A percentile compares a stretch with the other conserved stretches of the same genome.
Conservation (phyloP, 2,797 vertebrate species). For the Sebastes dallii region DNA sequence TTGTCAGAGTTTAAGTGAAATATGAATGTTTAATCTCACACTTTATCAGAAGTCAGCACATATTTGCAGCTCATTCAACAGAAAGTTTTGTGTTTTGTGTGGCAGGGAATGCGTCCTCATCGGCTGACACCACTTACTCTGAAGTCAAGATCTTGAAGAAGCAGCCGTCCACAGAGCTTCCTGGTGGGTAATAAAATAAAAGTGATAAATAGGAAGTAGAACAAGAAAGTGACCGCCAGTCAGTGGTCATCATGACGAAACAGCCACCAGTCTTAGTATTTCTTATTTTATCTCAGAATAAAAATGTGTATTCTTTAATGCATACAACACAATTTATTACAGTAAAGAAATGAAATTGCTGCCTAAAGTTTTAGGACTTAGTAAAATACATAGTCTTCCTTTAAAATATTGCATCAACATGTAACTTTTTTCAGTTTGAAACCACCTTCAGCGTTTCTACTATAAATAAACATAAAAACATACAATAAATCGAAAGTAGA, state of each 20-base stretch:
- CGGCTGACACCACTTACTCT: conserved; percentile 7
- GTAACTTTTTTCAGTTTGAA: too few species aligned
- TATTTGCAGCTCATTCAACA: not conserved
- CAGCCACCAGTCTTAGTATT: not conserved
- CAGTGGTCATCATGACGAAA: not conserved
- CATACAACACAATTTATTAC: not conserved
- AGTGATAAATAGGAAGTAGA: not conserved
- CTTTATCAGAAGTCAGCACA: too few species aligned
- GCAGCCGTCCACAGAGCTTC: not conserved
- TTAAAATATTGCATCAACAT: too few species aligned
- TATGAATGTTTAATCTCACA: accelerated
- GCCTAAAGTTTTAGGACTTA: too few species aligned
- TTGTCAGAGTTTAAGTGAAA: not conserved
- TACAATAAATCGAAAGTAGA: too few species aligned
- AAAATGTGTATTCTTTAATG: not conserved
- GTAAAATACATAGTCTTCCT: too few species aligned
- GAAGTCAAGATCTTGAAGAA: not conserved
- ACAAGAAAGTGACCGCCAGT: not conserved
- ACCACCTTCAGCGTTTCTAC: too few species aligned
- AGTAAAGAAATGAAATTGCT: not conserved
- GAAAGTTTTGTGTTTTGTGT: not conserved
- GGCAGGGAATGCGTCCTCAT: not conserved
- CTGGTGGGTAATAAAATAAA: conserved; percentile 20
- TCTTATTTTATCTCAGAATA: not conserved
- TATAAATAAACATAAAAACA: too few species aligned